Evolutionary conservation across 2,113 vertebrate species (phyloP).

Genomic region (Seriola rivoliana): DNA sequence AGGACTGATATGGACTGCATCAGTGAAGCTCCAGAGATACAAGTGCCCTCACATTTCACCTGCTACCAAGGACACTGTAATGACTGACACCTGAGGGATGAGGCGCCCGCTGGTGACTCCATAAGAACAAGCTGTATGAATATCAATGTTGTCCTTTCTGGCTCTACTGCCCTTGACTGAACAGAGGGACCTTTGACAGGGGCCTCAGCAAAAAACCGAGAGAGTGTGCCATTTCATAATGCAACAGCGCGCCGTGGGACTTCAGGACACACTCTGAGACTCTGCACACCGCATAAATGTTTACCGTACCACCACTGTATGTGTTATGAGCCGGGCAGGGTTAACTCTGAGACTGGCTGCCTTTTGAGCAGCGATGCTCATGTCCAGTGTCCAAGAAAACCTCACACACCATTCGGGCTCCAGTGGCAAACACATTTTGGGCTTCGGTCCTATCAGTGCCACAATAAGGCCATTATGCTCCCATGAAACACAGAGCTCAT

Average conservation of each 20-base stretch:
- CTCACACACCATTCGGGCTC: constrained; percentile 45
- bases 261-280: constrained; percentile 44
- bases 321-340: constrained; percentile 44
- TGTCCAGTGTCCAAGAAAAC: constrained; percentile 62
- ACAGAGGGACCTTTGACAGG: constrained; percentile 69
- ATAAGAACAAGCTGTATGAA: constrained; percentile 55
- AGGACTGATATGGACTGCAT: neutral
- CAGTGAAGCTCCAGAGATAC: constrained; percentile 15
- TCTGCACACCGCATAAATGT: constrained; percentile 45
- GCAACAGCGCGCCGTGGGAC: constrained; percentile 35
- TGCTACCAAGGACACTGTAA: constrained; percentile 55
- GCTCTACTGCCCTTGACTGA: constrained; percentile 42
- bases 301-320: constrained; percentile 51
- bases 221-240: constrained; percentile 52
- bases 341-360: constrained; percentile 25
- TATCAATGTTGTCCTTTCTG: constrained; percentile 68
- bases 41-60: constrained; percentile 53
- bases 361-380: constrained; percentile 36
- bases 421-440: constrained; percentile 61
- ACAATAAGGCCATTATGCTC: constrained; percentile 70
- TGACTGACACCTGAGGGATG: constrained; percentile 68
- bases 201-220: constrained; percentile 21
- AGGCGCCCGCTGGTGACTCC: constrained; percentile 44
- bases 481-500: constrained; percentile 16
- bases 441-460: constrained; percentile 64